Percentiles rank a stretch among this genome's conserved stretches.
These are phyloP conservation scores for Bombylius discolor DNA, from an alignment of 2,888 invertebrate genomes.

Conservation along the genomic window DNA sequence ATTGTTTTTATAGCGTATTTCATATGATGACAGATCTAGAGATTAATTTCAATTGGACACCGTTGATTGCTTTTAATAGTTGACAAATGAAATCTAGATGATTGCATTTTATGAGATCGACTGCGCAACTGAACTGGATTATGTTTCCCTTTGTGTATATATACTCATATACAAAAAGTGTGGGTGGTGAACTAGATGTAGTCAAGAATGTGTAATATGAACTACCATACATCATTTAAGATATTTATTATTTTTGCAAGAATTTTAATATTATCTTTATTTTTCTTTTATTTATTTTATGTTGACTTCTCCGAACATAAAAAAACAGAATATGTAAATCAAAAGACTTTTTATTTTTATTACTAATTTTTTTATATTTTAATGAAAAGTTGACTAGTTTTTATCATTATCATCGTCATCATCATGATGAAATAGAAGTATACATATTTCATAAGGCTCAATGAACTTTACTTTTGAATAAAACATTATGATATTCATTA, in stretches of 20 bases:
- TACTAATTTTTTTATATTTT: background rate
- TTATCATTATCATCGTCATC: background rate
- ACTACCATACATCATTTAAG: no score
- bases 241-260: no score
- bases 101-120: no score
- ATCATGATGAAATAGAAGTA: no score
- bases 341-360: background rate
- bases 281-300: background rate
- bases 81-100: background rate
- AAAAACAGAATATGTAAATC: background rate
- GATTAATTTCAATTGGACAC: conserved; percentile 6
- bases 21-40: background rate
- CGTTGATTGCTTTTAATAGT: background rate
- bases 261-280: no score
- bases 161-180: no score
- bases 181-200: no score
- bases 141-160: no score
- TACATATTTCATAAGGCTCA: background rate
- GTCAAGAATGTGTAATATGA: no score
- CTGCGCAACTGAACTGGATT: no score
- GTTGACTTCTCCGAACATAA: background rate
- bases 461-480: background rate
- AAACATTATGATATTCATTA: no score
- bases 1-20: background rate
- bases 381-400: background rate